Evolutionary conservation across 2,888 invertebrate genomes (phyloP), one percentile per base, ranked within the genome.

Genomic region (Platynereis dumerilii): DNA sequence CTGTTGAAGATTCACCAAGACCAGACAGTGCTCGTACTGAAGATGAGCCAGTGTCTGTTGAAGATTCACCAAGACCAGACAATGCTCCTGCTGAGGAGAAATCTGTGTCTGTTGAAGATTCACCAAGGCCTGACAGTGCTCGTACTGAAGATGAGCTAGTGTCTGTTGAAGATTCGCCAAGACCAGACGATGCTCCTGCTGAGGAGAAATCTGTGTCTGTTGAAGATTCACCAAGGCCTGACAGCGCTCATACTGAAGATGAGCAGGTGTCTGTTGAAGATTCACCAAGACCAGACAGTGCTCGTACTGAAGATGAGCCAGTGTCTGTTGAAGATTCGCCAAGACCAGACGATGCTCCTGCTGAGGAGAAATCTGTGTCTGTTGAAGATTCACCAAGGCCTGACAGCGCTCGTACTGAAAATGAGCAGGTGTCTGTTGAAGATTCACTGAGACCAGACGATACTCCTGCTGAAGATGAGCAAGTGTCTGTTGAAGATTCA

Each of bases 401-500:
- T 7, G 34, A 34, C 12, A 12, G 12, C 12, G 34, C 34, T 7
- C 12, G 7, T 12, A 7, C 12, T 5, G 34, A 34, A 34, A n/a
- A n/a, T n/a, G 12, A 10, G 10, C 12, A 42, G 10, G 42, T 12
- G 42, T 42, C 42, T 42, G 12, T 17, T 42, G 22, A 3, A 5
- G 48, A n/a, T n/a, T 48, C 48, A 20, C 48, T n/a, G 3, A 48
- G 48, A n/a, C 48, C 48, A 10, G 48, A 48, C 3, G n/a, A n/a
- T n/a, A 7, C n/a, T n/a, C 48, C 48, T 48, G 22, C 22, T 5
- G 34, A 34, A 34, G 34, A 34, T 34, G 34, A 34, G 12, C 34
- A 5, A 5, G 34, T 34, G 5, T 5, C 34, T 34, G 12, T 34
- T 7, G 34, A 34, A 22, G 48, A 20, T 3, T 48, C n/a, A 5